Evolutionary conservation across 2,113 vertebrate genomes (phyloP), one percentile per base, ranked within the genome.

Genomic region (Anguilla rostrata): DNA sequence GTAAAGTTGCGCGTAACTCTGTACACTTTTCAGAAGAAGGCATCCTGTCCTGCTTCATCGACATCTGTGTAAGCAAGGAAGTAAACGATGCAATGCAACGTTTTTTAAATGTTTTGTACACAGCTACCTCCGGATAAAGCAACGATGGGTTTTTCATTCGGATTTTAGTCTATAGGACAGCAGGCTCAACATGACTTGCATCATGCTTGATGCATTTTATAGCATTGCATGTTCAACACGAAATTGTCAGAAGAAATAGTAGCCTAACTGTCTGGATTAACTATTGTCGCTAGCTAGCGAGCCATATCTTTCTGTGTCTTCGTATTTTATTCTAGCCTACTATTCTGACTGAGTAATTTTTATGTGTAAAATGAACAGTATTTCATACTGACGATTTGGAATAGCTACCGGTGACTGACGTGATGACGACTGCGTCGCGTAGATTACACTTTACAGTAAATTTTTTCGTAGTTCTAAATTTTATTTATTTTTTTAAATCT

Each of bases 1-100:
- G 95, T 95, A 94, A 94, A 94, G 87, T 90, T 88, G 15, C 41
- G 82, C 41, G 87, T 22, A 46, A 90, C 46, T 88, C 83, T 43
- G 71, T 43, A 40, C 22, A 78, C 46, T 78, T 85, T 41, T 5
- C 9, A 84, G 39, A 18, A 63, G 86, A 75, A 79, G 82, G 63
- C 71, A 56, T 78, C 41, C 34, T 40, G 46, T 56, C 29, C 43
- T 40, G 71, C 56, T 18, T 83, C 83, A 78, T 18, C 20, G 81
- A 8, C 53, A 34, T 39, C 41, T n/a, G 63, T 75, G 66, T 82
- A 41, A 49, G 15, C 11, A 49, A 34, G 56, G 53, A 66, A 39
- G 57, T 63, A 22, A 0, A 22, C 39, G 82, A 29, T n/a, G 29
- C 56, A 57, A 20, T 63, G 29, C 53, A 22, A 15, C 53, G 34